phyloP scores from a whole-genome alignment of 2,888 invertebrate species.

The Temnothorax unifasciatus region DNA sequence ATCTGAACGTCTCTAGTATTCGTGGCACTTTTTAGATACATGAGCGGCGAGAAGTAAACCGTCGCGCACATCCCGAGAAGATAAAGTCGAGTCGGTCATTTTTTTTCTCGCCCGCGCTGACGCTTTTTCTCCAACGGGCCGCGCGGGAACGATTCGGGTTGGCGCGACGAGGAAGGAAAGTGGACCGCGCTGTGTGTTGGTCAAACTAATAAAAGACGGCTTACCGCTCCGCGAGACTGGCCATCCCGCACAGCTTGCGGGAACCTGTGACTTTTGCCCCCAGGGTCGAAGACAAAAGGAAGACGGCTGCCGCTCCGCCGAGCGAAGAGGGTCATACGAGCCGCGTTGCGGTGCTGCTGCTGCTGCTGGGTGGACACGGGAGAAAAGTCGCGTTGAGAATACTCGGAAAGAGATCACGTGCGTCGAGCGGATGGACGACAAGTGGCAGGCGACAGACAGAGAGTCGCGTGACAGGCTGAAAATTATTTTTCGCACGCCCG shows the following conservation, averaged over 20 bases:
- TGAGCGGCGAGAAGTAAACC: slow-evolving; percentile 28
- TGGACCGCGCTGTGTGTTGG: slow-evolving; percentile 67
- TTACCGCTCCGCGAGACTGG: slow-evolving; percentile 55
- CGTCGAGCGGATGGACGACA: slow-evolving; percentile 57
- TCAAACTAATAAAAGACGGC: slow-evolving; percentile 74
- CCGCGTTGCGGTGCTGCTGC: background rate
- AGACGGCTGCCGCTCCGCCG: background rate
- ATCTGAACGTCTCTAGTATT: slow-evolving; percentile 2
- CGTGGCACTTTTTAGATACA: slow-evolving; percentile 13
- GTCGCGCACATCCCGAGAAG: slow-evolving; percentile 22
- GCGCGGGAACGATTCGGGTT: slow-evolving; percentile 4
- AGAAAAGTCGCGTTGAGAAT: slow-evolving; percentile 62
- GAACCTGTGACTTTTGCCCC: slow-evolving; percentile 51
- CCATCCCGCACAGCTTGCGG: slow-evolving; percentile 47
- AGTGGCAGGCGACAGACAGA: slow-evolving; percentile 30
- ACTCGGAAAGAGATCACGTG: slow-evolving; percentile 70
- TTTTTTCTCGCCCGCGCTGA: slow-evolving; percentile 41
- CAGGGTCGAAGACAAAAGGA: slow-evolving; percentile 36
- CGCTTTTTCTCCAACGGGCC: slow-evolving; percentile 27
- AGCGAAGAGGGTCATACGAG: slow-evolving; percentile 19
- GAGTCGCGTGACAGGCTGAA: background rate
- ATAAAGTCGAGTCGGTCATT: slow-evolving; percentile 57
- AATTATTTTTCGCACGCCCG: background rate
- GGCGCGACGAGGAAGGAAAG: slow-evolving; percentile 20
- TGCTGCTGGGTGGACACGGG: slow-evolving; percentile 30